Evolutionary conservation across 1,140 invertebrate genomes (phyloP).

Genomic region (Schmidtea mediterranea): DNA sequence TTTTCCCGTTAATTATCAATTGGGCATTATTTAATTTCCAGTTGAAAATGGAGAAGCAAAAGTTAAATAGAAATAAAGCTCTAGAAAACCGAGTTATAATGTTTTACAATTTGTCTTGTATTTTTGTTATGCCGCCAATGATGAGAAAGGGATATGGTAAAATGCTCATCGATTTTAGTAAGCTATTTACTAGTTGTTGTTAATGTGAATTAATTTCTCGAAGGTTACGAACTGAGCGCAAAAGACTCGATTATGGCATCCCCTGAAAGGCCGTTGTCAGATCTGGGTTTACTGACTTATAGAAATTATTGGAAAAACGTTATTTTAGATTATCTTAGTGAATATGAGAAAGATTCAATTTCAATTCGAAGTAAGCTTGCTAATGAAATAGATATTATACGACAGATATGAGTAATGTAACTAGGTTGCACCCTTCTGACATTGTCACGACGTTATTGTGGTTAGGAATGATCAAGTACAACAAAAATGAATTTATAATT

Average conservation of each 20-base stretch:
- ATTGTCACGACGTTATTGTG: slow-evolving; percentile 89
- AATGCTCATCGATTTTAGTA: slow-evolving; percentile 46
- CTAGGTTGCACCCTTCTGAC: slow-evolving; percentile 81
- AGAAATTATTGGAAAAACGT: slow-evolving; percentile 4
- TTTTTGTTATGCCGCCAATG: slow-evolving; percentile 75
- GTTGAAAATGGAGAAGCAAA: no score
- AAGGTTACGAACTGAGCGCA: slow-evolving; percentile 68
- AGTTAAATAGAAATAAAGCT: no score
- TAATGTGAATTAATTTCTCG: slow-evolving; percentile 10
- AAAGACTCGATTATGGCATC: slow-evolving; percentile 71
- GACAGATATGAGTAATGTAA: slow-evolving; percentile 50
- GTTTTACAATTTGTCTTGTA: slow-evolving; percentile 72
- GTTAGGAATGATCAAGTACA: slow-evolving; percentile 79
- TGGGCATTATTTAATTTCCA: no score
- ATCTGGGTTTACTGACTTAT: slow-evolving; percentile 40
- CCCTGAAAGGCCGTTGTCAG: slow-evolving; percentile 85
- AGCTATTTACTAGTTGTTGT: no score
- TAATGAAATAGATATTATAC: no score
- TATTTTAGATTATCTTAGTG: slow-evolving; percentile 37
- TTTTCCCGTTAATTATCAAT: no score
- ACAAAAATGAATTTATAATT: no score
- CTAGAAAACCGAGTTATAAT: no score
- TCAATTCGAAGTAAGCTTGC: no score
- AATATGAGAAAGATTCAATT: no score
- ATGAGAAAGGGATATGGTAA: slow-evolving; percentile 97